Evolutionary conservation across 2,888 invertebrate genomes (phyloP).

Genomic region (Microplitis manilae): DNA sequence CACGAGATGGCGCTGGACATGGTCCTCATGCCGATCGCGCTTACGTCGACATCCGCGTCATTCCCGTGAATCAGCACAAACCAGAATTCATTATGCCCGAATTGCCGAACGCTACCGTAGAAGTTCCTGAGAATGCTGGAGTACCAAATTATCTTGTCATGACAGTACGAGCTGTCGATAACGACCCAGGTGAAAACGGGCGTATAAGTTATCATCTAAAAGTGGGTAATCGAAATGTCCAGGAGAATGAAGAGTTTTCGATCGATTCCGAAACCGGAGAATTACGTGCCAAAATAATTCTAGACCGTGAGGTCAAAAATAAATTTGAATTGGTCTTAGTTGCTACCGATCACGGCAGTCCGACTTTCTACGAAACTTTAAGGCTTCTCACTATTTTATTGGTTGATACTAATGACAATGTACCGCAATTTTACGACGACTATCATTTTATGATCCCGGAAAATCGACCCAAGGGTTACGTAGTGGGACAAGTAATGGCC

Average conservation of each 20-base stretch:
- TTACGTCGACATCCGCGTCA: slow-evolving; percentile 82
- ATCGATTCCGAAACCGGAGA: slow-evolving; percentile 87
- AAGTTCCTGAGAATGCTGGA: slow-evolving; percentile 88
- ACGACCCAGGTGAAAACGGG: slow-evolving; percentile 88
- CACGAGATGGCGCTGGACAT: slow-evolving; percentile 81
- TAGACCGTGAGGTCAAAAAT: slow-evolving; percentile 83
- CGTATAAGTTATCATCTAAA: slow-evolving; percentile 87
- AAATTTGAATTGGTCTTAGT: slow-evolving; percentile 84
- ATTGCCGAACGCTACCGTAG: slow-evolving; percentile 82
- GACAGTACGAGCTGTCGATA: slow-evolving; percentile 86
- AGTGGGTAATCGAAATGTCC: slow-evolving; percentile 82
- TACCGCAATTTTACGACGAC: slow-evolving; percentile 81
- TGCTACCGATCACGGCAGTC: slow-evolving; percentile 87
- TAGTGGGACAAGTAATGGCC: slow-evolving; percentile 80
- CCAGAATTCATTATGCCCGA: slow-evolving; percentile 87
- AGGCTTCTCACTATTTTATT: slow-evolving; percentile 83
- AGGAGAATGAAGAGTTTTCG: slow-evolving; percentile 86
- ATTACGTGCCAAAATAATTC: slow-evolving; percentile 82
- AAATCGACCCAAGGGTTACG: slow-evolving; percentile 74
- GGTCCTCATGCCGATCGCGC: slow-evolving; percentile 80
- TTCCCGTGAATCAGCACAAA: slow-evolving; percentile 86
- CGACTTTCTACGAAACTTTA: slow-evolving; percentile 84
- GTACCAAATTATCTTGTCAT: slow-evolving; percentile 84
- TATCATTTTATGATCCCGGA: slow-evolving; percentile 83
- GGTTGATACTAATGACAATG: slow-evolving; percentile 87